These are phyloP conservation scores for Germaria angustata DNA, from an alignment of 2,888 invertebrate species.

Conservation along the genomic window DNA sequence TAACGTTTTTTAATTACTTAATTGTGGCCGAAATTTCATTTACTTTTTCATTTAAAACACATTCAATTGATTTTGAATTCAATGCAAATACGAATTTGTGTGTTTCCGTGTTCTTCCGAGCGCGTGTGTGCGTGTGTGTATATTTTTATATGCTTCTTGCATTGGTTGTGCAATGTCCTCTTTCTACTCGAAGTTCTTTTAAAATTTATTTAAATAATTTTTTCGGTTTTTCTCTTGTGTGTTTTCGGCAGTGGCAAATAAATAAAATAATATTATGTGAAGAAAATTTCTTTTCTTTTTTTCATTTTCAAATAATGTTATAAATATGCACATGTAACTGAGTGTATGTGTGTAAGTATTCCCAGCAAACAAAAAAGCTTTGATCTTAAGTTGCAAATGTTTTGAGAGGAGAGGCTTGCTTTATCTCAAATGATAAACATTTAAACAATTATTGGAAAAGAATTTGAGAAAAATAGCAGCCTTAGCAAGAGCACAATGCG, in stretches of 20 bases:
- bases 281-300: neutral
- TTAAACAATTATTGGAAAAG: no score
- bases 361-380: no score
- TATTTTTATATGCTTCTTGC: neutral
- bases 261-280: slow-evolving; percentile 47
- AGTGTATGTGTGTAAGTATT: neutral
- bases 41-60: slow-evolving; percentile 17
- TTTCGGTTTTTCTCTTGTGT: slow-evolving; percentile 21
- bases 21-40: slow-evolving; percentile 43
- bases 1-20: slow-evolving; percentile 43
- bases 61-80: slow-evolving; percentile 42
- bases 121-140: neutral
- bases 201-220: slow-evolving; percentile 41
- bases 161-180: neutral
- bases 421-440: no score
- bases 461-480: no score
- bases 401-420: no score
- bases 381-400: no score
- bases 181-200: slow-evolving; percentile 5
- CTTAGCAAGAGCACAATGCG: no score
- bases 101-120: no score
- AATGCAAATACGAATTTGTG: neutral
- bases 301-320: slow-evolving; percentile 24
- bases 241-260: slow-evolving; percentile 34
- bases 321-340: slow-evolving; percentile 6